Percentiles rank a stretch among this genome's conserved stretches.
Evolutionary conservation across 2,113 vertebrate genomes (phyloP).

Genomic region (Ciconia stormi): DNA sequence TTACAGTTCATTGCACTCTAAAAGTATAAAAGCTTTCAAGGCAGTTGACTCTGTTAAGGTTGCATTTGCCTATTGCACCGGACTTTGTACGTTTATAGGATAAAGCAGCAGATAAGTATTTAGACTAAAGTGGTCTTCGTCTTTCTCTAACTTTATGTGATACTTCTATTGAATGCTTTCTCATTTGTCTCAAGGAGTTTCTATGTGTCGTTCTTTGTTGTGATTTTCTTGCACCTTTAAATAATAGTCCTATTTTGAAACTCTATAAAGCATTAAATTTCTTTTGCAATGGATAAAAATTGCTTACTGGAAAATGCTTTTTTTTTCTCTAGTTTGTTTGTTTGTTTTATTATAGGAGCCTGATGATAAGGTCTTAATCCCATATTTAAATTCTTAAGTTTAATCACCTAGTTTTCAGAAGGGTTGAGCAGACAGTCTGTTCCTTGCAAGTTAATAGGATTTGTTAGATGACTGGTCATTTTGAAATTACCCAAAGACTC

Average conservation of each 20-base stretch:
- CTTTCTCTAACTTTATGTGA: background rate
- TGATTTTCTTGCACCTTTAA: background rate
- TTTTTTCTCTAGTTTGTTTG: background rate
- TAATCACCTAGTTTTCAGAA: background rate
- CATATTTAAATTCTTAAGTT: background rate
- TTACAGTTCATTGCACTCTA: background rate
- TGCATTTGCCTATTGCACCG: background rate
- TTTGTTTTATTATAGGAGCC: background rate
- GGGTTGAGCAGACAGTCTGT: background rate
- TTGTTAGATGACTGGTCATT: background rate
- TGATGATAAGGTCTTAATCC: background rate
- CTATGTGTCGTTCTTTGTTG: background rate
- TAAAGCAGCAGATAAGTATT: background rate
- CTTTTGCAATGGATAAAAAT: background rate
- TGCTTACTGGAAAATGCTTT: background rate
- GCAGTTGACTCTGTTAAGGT: background rate
- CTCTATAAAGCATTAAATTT: background rate
- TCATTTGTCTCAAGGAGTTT: background rate
- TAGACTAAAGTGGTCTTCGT: background rate
- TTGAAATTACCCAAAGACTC: background rate
- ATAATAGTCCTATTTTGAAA: background rate
- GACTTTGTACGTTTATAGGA: background rate
- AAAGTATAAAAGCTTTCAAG: conserved; percentile 3
- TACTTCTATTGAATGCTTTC: background rate
- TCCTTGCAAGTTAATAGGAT: background rate